These are phyloP conservation scores for Helicoverpa zea DNA, from an alignment of 1,140 invertebrate species.

Conservation along the genomic window DNA sequence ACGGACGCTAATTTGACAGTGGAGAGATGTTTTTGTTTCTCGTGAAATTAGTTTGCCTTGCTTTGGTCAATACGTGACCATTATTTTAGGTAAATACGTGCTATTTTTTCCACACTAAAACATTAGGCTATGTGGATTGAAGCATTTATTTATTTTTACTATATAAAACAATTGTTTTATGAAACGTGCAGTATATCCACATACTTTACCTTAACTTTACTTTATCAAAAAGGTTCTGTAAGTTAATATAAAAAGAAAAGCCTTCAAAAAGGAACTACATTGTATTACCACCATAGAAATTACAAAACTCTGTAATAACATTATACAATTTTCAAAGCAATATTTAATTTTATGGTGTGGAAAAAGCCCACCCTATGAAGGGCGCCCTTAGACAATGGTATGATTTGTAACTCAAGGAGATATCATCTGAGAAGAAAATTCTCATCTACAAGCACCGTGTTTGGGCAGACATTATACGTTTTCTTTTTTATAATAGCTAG, in stretches of 20 bases:
- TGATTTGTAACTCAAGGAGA: conserved; percentile 78
- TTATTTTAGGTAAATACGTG: no score
- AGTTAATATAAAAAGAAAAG: background rate
- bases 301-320: conserved; percentile 64
- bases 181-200: no score
- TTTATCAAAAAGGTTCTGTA: no score
- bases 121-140: no score
- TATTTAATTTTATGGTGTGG: conserved; percentile 84
- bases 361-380: conserved; percentile 66
- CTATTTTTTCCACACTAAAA: no score
- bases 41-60: no score
- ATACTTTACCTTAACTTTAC: no score
- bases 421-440: conserved; percentile 72
- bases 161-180: no score
- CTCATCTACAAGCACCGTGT: conserved; percentile 60
- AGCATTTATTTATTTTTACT: no score
- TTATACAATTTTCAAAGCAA: conserved; percentile 74
- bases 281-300: conserved; percentile 25
- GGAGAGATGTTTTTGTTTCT: background rate
- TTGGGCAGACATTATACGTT: conserved; percentile 65
- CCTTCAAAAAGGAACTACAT: background rate
- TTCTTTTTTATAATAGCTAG: conserved; percentile 55
- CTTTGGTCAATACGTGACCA: no score
- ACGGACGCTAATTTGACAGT: background rate
- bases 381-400: conserved; percentile 74